Conservation (phyloP, 1,140 invertebrate species). For the Venturia canescens region DNA sequence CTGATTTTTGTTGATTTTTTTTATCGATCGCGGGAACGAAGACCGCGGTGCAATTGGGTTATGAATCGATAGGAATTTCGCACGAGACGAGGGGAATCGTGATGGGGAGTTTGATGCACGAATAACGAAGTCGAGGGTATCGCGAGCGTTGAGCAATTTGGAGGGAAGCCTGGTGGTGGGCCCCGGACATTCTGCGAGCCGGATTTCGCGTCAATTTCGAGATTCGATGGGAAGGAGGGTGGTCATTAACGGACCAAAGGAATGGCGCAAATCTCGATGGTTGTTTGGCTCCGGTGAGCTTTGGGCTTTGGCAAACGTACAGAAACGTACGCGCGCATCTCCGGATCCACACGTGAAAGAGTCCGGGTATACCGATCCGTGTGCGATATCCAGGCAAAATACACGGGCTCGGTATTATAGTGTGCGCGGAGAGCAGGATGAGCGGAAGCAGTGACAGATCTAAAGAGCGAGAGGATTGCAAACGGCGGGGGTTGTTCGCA, state of each 20-base stretch:
- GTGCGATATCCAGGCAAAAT: background rate
- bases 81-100: too few relatives aligned
- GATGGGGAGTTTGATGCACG: too few relatives aligned
- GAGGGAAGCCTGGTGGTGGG: background rate
- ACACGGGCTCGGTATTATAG: too few relatives aligned
- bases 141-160: background rate
- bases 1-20: too few relatives aligned
- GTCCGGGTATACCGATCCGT: background rate
- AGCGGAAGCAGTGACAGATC: slow-evolving; percentile 35
- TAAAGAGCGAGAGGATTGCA: background rate
- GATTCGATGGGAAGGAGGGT: background rate
- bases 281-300: slow-evolving; percentile 10
- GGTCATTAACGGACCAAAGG: slow-evolving; percentile 13
- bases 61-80: too few relatives aligned
- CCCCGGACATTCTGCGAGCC: background rate
- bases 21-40: too few relatives aligned
- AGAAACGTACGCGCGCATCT: slow-evolving; percentile 3
- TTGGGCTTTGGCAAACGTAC: slow-evolving; percentile 34
- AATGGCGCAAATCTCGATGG: slow-evolving; percentile 24
- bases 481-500: slow-evolving; percentile 20
- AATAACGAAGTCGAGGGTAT: background rate
- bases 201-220: background rate
- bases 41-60: too few relatives aligned
- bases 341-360: background rate
- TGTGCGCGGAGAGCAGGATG: background rate